These are phyloP conservation scores for Aplochiton taeniatus DNA, from an alignment of 2,797 vertebrate genomes.

Conservation along the genomic window DNA sequence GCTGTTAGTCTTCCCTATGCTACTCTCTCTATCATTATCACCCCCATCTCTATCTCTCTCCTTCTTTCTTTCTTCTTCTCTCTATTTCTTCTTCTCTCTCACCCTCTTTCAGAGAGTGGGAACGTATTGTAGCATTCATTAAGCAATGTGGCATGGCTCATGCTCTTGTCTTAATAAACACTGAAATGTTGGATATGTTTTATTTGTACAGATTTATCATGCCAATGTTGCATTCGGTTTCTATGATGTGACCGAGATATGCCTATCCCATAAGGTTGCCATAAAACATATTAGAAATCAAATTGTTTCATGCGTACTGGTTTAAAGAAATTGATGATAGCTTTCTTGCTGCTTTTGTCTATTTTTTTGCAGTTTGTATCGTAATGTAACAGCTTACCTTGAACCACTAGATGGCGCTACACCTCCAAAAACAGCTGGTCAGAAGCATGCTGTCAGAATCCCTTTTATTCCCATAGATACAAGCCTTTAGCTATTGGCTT, in stretches of 20 bases:
- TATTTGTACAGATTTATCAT: neutral
- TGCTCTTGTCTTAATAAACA: neutral
- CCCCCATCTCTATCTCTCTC: neutral
- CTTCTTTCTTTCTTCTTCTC: neutral
- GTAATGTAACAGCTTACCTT: constrained; percentile 19
- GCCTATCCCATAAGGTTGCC: too few species aligned
- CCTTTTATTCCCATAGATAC: neutral
- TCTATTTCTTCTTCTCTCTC: neutral
- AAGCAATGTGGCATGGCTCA: neutral
- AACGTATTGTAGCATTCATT: neutral
- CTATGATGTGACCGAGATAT: too few species aligned
- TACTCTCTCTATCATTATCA: neutral
- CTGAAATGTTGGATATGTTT: neutral
- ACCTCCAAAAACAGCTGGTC: constrained; percentile 42
- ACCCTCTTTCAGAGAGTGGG: neutral
- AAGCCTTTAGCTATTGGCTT: neutral
- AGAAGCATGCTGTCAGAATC: neutral
- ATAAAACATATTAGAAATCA: too few species aligned
- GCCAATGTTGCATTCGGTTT: too few species aligned
- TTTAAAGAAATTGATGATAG: too few species aligned
- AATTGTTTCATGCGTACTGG: too few species aligned
- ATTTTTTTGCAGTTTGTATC: too few species aligned
- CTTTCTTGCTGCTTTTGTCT: neutral
- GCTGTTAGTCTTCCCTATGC: neutral
- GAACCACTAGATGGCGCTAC: constrained; percentile 68